Evolutionary conservation across 1,140 invertebrate genomes (phyloP), one percentile per base, ranked within the genome.

Genomic region (Sycobia sp.): DNA sequence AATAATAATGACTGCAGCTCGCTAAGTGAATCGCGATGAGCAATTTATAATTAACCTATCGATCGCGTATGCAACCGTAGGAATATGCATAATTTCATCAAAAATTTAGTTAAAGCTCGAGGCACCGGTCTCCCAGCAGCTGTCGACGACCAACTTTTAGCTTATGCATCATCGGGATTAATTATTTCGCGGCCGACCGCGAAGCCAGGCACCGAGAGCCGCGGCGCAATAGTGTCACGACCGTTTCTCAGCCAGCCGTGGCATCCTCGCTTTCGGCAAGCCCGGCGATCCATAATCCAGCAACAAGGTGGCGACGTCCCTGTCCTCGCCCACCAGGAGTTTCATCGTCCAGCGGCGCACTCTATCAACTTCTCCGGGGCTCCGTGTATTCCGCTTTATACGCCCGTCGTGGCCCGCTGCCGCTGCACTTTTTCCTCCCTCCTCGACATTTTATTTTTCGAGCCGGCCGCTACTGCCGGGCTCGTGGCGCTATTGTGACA

Each of bases 261-360:
- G 27, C 34, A n/a, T 25, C 22, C 3, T 29, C 29, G 20, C 1
- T 1, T 11, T 18, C 22, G 29, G 32, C 1, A 22, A 22, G 8
- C 14, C 13, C n/a, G 27, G 11, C 16, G 39, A 62, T 62, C 29
- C 32, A 46, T 62, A 47, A 54, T 47, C 22, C 22, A 59, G 22
- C 11, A n/a, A 2, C 13, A 11, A 38, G 14, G 13, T 14, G 0
- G 13, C 32, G 18, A 39, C n/a, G 1, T n/a, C 9, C 8, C n/a
- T n/a, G n/a, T n/a, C n/a, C n/a, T n/a, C n/a, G n/a, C n/a, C n/a
- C n/a, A n/a, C n/a, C n/a, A 10, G 22, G 39, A 54, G 32, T 46
- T 7, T 46, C 59, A 36, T 46, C 58, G 38, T 34, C 18, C 47
- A 9, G 25, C 23, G 14, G 20, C 18, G 22, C 7, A n/a, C 8